A percentile compares a stretch with the other conserved stretches of the same genome.
These are phyloP conservation scores for Orthosia incerta DNA, from an alignment of 2,888 invertebrate species.

Conservation along the genomic window DNA sequence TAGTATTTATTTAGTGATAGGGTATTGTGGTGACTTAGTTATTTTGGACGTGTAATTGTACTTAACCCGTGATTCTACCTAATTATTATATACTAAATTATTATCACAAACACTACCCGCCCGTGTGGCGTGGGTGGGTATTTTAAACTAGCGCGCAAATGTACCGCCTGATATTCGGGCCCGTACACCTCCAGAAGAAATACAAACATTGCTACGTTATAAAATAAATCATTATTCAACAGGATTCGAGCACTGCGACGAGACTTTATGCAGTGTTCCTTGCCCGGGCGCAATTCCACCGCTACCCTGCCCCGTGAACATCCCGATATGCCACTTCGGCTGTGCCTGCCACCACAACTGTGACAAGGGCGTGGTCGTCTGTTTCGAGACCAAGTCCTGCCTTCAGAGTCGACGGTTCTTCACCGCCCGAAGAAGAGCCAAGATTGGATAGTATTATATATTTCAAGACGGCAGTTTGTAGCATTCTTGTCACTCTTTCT, in stretches of 20 bases:
- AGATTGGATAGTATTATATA: neutral
- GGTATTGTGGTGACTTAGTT: too few relatives aligned
- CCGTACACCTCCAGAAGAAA: too few relatives aligned
- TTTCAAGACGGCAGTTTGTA: neutral
- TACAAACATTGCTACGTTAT: too few relatives aligned
- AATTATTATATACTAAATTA: too few relatives aligned
- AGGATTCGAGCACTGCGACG: constrained; percentile 63
- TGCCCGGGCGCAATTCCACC: constrained; percentile 73
- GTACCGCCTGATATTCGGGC: too few relatives aligned
- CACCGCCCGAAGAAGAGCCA: constrained; percentile 49
- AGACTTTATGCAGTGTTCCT: constrained; percentile 67
- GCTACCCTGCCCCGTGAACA: constrained; percentile 68
- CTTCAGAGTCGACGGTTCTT: constrained; percentile 45
- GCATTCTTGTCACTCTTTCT: neutral
- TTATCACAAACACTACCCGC: too few relatives aligned
- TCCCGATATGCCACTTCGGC: constrained; percentile 68
- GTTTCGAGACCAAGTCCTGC: constrained; percentile 73
- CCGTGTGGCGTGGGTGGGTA: too few relatives aligned
- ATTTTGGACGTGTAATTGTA: too few relatives aligned
- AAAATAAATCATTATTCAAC: constrained; percentile 18
- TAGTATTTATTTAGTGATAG: too few relatives aligned
- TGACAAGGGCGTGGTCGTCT: constrained; percentile 47
- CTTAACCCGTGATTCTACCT: too few relatives aligned
- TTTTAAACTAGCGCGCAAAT: too few relatives aligned
- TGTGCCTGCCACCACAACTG: constrained; percentile 75